These are phyloP conservation scores for Rhinichthys klamathensis DNA, from an alignment of 2,113 vertebrate genomes.

Conservation along the genomic window DNA sequence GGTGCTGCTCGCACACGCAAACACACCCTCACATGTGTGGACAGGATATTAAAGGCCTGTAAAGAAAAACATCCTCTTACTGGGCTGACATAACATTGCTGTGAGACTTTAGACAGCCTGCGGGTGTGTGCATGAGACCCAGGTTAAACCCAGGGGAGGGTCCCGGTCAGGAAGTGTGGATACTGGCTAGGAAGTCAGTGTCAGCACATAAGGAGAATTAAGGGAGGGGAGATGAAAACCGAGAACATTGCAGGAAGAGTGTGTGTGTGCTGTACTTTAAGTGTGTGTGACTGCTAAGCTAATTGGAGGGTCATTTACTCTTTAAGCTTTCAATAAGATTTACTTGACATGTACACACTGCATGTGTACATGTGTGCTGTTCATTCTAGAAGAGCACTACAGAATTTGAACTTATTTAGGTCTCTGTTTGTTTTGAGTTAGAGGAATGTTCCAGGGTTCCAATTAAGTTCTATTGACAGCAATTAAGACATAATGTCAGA, in stretches of 20 bases:
- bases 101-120: background rate
- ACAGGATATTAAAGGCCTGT: constrained; percentile 40
- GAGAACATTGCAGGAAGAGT: constrained; percentile 26
- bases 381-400: constrained; percentile 9
- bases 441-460: background rate
- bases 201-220: constrained; percentile 48
- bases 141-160: constrained; percentile 23
- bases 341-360: background rate
- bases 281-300: constrained; percentile 7
- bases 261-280: background rate
- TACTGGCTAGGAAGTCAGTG: constrained; percentile 50
- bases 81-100: constrained; percentile 36
- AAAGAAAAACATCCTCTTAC: constrained; percentile 41
- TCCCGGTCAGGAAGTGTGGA: constrained; percentile 42
- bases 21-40: constrained; percentile 3
- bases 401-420: background rate
- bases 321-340: constrained; percentile 11
- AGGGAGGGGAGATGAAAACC: constrained; percentile 42
- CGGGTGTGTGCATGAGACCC: background rate
- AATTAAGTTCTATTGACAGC: background rate
- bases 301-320: background rate
- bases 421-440: background rate
- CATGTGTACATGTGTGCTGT: background rate
- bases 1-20: constrained; percentile 70
- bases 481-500: background rate